Conservation (phyloP, 2,888 invertebrate species). For the Xylota sylvarum region DNA sequence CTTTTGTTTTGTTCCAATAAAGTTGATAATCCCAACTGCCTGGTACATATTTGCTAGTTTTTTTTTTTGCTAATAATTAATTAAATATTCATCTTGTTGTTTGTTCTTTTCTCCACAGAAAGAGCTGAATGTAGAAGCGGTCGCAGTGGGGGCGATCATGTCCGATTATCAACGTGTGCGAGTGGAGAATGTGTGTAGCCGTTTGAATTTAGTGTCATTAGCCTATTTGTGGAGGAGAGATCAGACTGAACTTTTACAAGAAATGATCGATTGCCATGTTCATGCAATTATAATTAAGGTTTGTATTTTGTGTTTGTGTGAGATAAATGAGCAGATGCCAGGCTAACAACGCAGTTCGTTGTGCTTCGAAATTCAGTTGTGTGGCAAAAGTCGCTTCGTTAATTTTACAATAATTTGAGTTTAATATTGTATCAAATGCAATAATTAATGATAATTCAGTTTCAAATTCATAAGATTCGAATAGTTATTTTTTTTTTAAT, state of each 20-base stretch:
- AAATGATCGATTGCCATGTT: slow-evolving; percentile 97
- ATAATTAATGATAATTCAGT: too few relatives aligned
- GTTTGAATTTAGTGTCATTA: slow-evolving; percentile 94
- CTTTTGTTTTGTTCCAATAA: slow-evolving; percentile 16
- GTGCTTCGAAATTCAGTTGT: background rate
- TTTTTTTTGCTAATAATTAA: slow-evolving; percentile 12
- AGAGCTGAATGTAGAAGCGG: slow-evolving; percentile 93
- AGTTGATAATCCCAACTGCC: slow-evolving; percentile 14
- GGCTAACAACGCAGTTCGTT: background rate
- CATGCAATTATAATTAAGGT: slow-evolving; percentile 99
- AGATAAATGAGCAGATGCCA: background rate
- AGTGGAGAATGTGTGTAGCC: slow-evolving; percentile 98
- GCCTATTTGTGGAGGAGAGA: slow-evolving; percentile 98
- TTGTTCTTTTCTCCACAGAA: slow-evolving; percentile 80
- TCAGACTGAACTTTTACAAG: slow-evolving; percentile 96
- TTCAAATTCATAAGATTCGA: too few relatives aligned
- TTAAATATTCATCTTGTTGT: slow-evolving; percentile 5
- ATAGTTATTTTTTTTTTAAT: too few relatives aligned
- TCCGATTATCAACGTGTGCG: slow-evolving; percentile 99
- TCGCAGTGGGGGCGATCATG: slow-evolving; percentile 98
- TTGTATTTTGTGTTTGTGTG: slow-evolving; percentile 15
- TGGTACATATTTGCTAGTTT: slow-evolving; percentile 9
- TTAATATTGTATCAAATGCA: too few relatives aligned
- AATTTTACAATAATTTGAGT: too few relatives aligned
- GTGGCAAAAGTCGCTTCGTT: background rate